Percentiles rank a stretch among this genome's conserved stretches.
Conservation (phyloP, 2,797 vertebrate genomes). For the Siniperca scherzeri region DNA sequence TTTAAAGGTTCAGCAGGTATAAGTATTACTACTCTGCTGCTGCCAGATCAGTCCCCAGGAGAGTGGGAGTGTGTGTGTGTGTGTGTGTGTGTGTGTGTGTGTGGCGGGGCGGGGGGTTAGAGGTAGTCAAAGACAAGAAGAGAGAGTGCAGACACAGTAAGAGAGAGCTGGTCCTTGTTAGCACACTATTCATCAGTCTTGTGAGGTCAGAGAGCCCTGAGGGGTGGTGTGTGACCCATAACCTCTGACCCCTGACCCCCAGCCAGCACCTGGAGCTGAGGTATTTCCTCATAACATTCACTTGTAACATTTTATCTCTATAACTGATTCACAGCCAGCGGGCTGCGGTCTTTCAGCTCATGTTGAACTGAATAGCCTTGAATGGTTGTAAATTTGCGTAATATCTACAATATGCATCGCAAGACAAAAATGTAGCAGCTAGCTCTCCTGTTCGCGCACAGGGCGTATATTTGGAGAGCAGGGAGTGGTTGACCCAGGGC, state of each 20-base stretch:
- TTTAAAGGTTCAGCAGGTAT: conserved; percentile 77
- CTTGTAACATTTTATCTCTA: conserved; percentile 70
- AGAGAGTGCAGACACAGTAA: conserved; percentile 79
- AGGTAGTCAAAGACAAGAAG: conserved; percentile 66
- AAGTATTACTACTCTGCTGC: conserved; percentile 55
- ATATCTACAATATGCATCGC: conserved; percentile 3
- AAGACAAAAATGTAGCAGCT: background rate
- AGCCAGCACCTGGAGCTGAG: conserved; percentile 82
- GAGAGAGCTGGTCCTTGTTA: conserved; percentile 83
- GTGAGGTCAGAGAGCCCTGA: conserved; percentile 77
- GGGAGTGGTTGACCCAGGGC: conserved; percentile 43
- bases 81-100: too few relatives aligned
- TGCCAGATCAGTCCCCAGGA: conserved; percentile 60
- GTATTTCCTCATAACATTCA: conserved; percentile 79
- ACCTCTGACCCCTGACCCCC: conserved; percentile 75
- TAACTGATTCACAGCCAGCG: conserved; percentile 39
- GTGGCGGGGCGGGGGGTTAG: background rate
- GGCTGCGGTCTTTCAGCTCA: background rate
- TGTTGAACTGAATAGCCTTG: background rate
- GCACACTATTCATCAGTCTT: conserved; percentile 81
- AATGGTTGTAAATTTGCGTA: conserved; percentile 27
- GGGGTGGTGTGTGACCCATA: conserved; percentile 72
- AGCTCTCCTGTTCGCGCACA: background rate
- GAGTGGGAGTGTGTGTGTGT: conserved; percentile 1
- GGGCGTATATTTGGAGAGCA: conserved; percentile 7